Evolutionary conservation across 2,888 invertebrate species (phyloP), one percentile per base, ranked within the genome.

Genomic region (Pollenia amentaria): DNA sequence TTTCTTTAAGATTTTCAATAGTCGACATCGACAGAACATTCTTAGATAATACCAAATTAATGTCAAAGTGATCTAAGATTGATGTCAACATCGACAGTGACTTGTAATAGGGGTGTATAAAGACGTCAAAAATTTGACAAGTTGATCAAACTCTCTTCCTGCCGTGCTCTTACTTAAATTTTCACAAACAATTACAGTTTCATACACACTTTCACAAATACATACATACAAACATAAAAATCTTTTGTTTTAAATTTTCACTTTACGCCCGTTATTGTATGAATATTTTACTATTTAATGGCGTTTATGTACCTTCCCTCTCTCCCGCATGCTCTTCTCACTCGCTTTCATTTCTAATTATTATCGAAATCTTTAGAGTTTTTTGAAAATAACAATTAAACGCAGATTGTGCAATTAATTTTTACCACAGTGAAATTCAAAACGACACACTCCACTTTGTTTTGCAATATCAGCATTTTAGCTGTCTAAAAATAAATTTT

Each of bases 361-460:
- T 70, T 29, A 73, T 67, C 18, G 38, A 51, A 78, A 84, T 73
- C 44, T 84, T 73, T 46, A 16, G 60, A 62, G 18, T 67, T 84
- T 29, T 78, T 84, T 38, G 65, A 73, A 84, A 84, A 84, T 79
- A 79, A 84, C 67, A 78, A 84, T 79, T 79, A 84, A 84, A 79
- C 73, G 51, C 78, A 84, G 67, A 84, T 73, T 79, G 73, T 84
- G 84, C 78, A 79, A 79, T 79, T 79, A 69, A 79, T 38, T 73
- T 73, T 78, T 60, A 46, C 78, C 65, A 53, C 73, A 73, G 65
- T 42, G 29, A 48, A 60, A 55, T 72, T 11, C 42, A 21, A 72
- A 72, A 51, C 48, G 46, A 18, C 53, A 57, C 38, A 64, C 29
- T n/a, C 21, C 51, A 18, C 21, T 44, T 62, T 62, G 55, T 82